phyloP scores from a whole-genome alignment of 2,797 vertebrate genomes.

The Aulostomus chinensis region DNA sequence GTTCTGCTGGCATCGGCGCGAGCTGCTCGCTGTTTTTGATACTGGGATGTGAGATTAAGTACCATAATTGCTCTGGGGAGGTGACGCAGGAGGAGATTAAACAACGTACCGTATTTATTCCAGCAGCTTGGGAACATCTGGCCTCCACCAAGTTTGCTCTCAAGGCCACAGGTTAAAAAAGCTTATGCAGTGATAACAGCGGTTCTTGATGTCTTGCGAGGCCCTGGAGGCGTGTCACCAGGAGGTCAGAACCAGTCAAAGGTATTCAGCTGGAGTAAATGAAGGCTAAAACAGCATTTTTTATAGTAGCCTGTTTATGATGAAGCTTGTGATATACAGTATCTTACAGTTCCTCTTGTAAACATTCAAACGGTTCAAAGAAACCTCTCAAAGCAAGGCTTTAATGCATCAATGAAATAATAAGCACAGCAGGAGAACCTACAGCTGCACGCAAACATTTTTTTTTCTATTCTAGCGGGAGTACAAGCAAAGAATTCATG shows the following conservation, averaged over 20 bases:
- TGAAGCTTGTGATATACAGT: conserved; percentile 13
- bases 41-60: conserved; percentile 60
- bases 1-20: conserved; percentile 53
- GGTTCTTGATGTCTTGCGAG: conserved; percentile 31
- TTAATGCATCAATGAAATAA: too few relatives aligned
- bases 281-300: too few relatives aligned
- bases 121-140: conserved; percentile 48
- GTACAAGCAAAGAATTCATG: too few relatives aligned
- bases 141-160: conserved; percentile 22
- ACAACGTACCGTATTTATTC: conserved; percentile 51
- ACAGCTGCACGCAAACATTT: too few relatives aligned
- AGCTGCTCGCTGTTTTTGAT: conserved; percentile 43
- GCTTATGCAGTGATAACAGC: conserved; percentile 34
- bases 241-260: conserved; percentile 29
- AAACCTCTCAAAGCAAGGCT: too few relatives aligned
- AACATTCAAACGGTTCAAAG: too few relatives aligned
- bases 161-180: conserved; percentile 57
- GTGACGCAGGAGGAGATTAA: conserved; percentile 44
- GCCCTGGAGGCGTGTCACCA: conserved; percentile 6
- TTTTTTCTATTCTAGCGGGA: too few relatives aligned
- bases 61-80: conserved; percentile 79
- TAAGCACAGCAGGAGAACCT: too few relatives aligned
- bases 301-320: too few relatives aligned
- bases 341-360: neutral
- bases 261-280: neutral